Evolutionary conservation across 1,140 invertebrate species (phyloP), one percentile per base, ranked within the genome.

Genomic region (Lepidurus apus): DNA sequence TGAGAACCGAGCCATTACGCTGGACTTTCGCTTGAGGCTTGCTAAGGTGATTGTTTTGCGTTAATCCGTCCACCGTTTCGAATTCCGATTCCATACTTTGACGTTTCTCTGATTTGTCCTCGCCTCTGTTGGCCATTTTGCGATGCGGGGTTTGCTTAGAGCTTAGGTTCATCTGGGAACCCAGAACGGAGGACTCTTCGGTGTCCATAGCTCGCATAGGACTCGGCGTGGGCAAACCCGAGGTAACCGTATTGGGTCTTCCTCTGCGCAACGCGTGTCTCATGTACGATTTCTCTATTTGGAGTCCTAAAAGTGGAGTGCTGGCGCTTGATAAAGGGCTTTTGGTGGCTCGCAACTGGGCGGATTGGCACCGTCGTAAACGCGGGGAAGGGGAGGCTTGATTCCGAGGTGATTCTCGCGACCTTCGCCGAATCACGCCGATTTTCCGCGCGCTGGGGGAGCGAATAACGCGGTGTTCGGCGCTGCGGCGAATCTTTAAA

Each of bases 401-500:
- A 24, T 77, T 53, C 21, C 75, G 43, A 13, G 80, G 77, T 45
- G 75, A 86, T 79, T 91, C 90, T 82, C 87, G 87, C 0, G 91
- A 93, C 75, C 91, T 84, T 53, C 91, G 86, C 82, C 91, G 85
- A 74, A 93, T 88, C 34, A 86, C 90, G 34, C 92, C 92, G 79
- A 93, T 93, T 87, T 92, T 93, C 45, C 92, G 87, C 34, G 91
- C 92, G 83, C 92, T 93, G 1, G 92, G 92, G 3, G 92, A 93
- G 81, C 92, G 85, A 81, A 93, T 92, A 21, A 93, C 88, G 84
- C 91, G 90, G 43, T 89, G 87, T 82, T 92, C 90, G 53, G 86
- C 84, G 53, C 89, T 91, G 75, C 87, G 85, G 75, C 91, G 86
- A 77, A 93, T 93, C 83, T 91, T 92, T 73, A 93, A 84, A 84